Evolutionary conservation across 2,113 vertebrate genomes (phyloP), one percentile per base, ranked within the genome.

Genomic region (Murina feae): DNA sequence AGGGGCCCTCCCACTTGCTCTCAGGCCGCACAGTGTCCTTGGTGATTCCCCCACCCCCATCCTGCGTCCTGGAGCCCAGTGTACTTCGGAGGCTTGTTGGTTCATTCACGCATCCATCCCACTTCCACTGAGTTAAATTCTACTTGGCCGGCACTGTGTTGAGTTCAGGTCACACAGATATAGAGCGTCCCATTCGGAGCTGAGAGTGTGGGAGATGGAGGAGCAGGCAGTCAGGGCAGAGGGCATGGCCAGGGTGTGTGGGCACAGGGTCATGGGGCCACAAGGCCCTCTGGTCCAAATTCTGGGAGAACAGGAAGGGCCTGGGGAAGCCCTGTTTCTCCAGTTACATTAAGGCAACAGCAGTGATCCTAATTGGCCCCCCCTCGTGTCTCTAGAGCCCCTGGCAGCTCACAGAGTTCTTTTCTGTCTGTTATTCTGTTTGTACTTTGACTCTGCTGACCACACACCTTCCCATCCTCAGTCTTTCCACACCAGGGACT

Each of bases 131-230:
- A 42, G 65, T 35, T 42, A 21, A 35, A 3, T 0, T 71, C 25
- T 42, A 0, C 1, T 0, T 28, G 21, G 55, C 66, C 1, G 35
- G 21, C 20, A 1, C 71, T 7, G 53, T 39, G 32, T 2, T 39
- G 18, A n/a, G 39, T 44, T 58, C 42, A 0, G 4, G 14, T 32
- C 53, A 51, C 72, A 8, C 2, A 63, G 53, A 81, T 42, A 17
- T 16, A 51, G 51, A 49, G 25, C 3, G 0, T 20, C 53, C 44
- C 47, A 30, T 2, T 5, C 0, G 1, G 66, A 65, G 20, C 75
- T 93, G 35, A 28, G 35, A 72, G 39, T 6, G n/a, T 42, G 35
- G 91, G 84, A 42, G 28, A 4, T 0, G 2, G 65, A 21, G 0
- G 21, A 18, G 66, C 55, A 1, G 28, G 53, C 30, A 7, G 10